Evolutionary conservation across 1,140 invertebrate genomes (phyloP), one percentile per base, ranked within the genome.

Genomic region (Drosophila virilis): DNA sequence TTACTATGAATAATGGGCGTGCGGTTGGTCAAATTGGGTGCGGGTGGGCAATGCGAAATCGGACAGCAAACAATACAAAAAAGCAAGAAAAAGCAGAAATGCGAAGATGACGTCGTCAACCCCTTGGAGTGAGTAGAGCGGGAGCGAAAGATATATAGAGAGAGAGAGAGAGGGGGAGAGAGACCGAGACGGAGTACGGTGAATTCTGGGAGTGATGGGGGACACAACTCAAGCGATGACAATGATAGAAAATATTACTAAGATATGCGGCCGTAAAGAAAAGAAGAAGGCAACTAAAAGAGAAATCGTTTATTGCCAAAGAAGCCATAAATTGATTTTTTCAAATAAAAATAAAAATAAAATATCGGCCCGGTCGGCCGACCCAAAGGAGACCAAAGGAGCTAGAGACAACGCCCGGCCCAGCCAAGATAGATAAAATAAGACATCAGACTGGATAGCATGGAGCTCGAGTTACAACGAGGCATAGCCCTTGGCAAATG

Each of bases 291-390:
- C 83, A 88, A 89, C 88, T 89, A 88, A 88, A 89, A 88, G 83
- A 88, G 77, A 89, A 88, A 89, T 88, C 83, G 83, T 88, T 88
- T 88, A 88, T 88, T 88, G 83, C 83, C 82, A 89, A 88, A 84
- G 84, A 89, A 78, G 67, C 84, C 83, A 88, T 88, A 88, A 88
- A 88, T 88, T 88, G 83, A 88, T 88, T 88, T 89, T 88, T 80
- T 83, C 83, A 89, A 88, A 88, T 88, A 88, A 88, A 88, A 88
- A 88, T 88, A 88, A 88, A 88, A 88, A 88, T 88, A 88, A 88
- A 88, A 88, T 88, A 88, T 88, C 84, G 77, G 76, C 79, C 22
- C 70, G 68, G 58, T 69, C 46, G 55, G 60, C 73, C 46, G 48
- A 50, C 50, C 40, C 22, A 28, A 55, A 68, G 42, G 8, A 37